A percentile compares a stretch with the other conserved stretches of the same genome.
Evolutionary conservation across 2,113 vertebrate species (phyloP).

Genomic region (Melanostigma gelatinosum): DNA sequence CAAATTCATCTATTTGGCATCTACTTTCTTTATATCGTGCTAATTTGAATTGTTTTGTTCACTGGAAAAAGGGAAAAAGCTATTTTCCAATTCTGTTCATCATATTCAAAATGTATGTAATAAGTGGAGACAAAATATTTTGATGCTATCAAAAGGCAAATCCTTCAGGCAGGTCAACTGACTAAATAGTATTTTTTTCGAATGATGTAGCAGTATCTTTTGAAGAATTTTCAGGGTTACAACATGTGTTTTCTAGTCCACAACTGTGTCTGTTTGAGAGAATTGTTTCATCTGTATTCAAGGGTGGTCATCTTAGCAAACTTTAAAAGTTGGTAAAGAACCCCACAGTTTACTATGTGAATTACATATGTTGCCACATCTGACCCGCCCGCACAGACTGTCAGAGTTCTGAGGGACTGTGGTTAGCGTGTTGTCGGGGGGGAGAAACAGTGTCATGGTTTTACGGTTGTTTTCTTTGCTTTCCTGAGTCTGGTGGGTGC

Average conservation of each 20-base stretch:
- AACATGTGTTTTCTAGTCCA: constrained; percentile 27
- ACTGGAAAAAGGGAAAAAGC: neutral
- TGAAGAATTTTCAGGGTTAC: constrained; percentile 16
- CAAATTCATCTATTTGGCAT: constrained; percentile 11
- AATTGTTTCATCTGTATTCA: neutral
- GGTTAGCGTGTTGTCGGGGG: constrained; percentile 32
- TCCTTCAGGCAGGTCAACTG: constrained; percentile 22
- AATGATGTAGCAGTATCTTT: constrained; percentile 1
- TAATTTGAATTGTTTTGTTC: neutral
- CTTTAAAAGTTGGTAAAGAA: constrained; percentile 1
- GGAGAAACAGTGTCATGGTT: constrained; percentile 25
- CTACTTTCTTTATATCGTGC: neutral
- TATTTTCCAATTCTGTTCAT: constrained; percentile 1
- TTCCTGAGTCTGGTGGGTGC: constrained; percentile 60
- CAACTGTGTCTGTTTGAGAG: neutral
- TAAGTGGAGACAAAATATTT: constrained; percentile 25
- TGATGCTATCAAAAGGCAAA: constrained; percentile 36
- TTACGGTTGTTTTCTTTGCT: constrained; percentile 61
- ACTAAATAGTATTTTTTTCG: constrained; percentile 20
- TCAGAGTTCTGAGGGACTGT: constrained; percentile 36
- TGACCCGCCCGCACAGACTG: constrained; percentile 7
- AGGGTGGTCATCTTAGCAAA: constrained; percentile 8
- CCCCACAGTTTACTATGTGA: constrained; percentile 27
- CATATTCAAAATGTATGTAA: constrained; percentile 33
- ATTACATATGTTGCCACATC: constrained; percentile 44